A percentile compares a stretch with the other conserved stretches of the same genome.
Evolutionary conservation across 2,888 invertebrate genomes (phyloP).

Genomic region (Xestia ashworthii): DNA sequence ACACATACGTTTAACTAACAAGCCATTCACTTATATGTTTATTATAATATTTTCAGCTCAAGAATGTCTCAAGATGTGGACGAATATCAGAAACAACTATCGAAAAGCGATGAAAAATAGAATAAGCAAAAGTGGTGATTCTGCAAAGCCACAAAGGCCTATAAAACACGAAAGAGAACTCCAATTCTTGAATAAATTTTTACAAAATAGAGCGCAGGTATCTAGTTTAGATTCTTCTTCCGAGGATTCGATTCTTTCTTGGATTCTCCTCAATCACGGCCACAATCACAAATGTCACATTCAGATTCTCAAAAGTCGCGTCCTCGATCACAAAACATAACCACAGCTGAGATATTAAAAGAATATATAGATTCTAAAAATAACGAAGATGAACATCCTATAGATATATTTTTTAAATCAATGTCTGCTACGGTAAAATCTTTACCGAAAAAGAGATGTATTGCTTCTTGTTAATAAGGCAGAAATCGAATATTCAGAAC

Average conservation of each 20-base stretch:
- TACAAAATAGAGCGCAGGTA: constrained; percentile 54
- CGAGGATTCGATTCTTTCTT: constrained; percentile 38
- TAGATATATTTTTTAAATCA: constrained; percentile 58
- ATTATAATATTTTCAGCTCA: too few species aligned
- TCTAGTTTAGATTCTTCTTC: constrained; percentile 60
- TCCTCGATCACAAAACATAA: constrained; percentile 57
- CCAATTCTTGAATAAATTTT: too few species aligned
- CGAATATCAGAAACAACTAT: too few species aligned
- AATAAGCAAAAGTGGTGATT: too few species aligned
- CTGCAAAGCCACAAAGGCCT: too few species aligned
- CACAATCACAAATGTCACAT: constrained; percentile 56
- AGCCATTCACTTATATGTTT: too few species aligned
- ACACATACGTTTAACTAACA: too few species aligned
- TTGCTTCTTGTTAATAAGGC: constrained; percentile 57
- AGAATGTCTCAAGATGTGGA: too few species aligned
- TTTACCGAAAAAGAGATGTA: constrained; percentile 56
- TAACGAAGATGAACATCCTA: constrained; percentile 54
- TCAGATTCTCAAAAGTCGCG: constrained; percentile 55
- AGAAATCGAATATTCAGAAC: constrained; percentile 54
- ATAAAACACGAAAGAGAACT: too few species aligned
- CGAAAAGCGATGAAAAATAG: too few species aligned
- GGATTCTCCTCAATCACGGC: constrained; percentile 55
- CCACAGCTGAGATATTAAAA: constrained; percentile 60
- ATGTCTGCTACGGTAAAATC: constrained; percentile 58
- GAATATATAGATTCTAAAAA: constrained; percentile 57